Conservation (phyloP, 2,113 vertebrate genomes). For the Pachyramphus minor region DNA sequence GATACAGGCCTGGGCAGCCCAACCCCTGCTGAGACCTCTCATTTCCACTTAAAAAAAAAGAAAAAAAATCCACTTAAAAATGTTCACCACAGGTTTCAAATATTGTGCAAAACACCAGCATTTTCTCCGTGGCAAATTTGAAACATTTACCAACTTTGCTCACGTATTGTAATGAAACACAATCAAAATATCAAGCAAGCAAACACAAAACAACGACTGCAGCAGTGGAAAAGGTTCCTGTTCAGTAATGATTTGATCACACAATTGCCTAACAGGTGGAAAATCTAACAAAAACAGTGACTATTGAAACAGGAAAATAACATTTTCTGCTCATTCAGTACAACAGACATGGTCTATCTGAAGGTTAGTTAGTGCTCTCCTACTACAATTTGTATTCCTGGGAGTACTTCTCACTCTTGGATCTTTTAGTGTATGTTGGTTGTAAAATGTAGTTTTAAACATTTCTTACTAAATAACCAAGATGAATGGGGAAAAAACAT, state of each 20-base stretch:
- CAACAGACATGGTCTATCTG: neutral
- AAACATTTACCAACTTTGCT: neutral
- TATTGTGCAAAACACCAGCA: neutral
- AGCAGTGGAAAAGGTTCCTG: neutral
- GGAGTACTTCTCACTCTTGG: neutral
- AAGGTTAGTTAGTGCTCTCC: neutral
- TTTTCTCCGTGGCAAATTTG: fast-evolving
- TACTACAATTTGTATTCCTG: neutral
- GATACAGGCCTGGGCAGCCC: neutral
- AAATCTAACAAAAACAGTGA: neutral
- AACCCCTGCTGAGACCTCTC: neutral
- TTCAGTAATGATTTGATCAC: neutral
- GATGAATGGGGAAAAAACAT: fast-evolving
- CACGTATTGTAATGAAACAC: neutral
- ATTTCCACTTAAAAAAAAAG: neutral
- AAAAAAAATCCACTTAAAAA: neutral
- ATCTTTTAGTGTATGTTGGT: neutral
- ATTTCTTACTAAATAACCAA: neutral
- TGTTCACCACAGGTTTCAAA: neutral
- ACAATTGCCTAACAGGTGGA: neutral
- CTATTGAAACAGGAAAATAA: neutral
- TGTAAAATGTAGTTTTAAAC: neutral
- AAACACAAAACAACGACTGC: neutral
- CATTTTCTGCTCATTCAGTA: neutral
- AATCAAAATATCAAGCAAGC: neutral